phyloP scores from a whole-genome alignment of 2,113 vertebrate genomes.

The Ceyx cyanopectus region DNA sequence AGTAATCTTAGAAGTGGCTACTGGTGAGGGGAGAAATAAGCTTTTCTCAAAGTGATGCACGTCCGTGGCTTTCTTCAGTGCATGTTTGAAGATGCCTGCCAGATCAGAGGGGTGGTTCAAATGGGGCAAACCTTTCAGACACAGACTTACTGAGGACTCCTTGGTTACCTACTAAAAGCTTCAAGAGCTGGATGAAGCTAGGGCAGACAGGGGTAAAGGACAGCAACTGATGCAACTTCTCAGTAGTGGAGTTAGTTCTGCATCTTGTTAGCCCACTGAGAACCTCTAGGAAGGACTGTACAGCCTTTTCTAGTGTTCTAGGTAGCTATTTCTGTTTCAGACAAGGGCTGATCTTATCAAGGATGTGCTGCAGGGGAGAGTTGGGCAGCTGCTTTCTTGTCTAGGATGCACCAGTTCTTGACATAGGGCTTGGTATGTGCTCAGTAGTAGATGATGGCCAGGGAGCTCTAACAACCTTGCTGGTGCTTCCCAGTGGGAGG shows the following conservation, averaged over 20 bases:
- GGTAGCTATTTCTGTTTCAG: neutral
- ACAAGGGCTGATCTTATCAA: neutral
- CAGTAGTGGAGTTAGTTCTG: neutral
- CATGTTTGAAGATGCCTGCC: neutral
- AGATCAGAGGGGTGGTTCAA: neutral
- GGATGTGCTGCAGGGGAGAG: neutral
- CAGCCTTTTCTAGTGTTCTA: neutral
- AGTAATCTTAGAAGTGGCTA: conserved; percentile 58
- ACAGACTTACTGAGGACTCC: neutral
- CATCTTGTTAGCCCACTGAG: neutral
- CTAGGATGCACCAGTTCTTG: neutral
- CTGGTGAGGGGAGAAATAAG: conserved; percentile 20
- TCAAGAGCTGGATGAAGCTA: neutral
- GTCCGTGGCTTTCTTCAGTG: neutral
- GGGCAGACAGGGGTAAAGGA: neutral
- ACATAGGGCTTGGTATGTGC: neutral
- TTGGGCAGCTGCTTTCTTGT: neutral
- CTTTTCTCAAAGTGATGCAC: conserved; percentile 22
- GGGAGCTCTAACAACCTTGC: neutral
- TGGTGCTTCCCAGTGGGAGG: neutral
- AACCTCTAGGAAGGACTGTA: neutral
- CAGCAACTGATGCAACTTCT: neutral
- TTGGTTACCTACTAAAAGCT: neutral
- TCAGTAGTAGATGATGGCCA: neutral
- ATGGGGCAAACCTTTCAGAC: neutral